Percentiles rank a stretch among this genome's conserved stretches.
Conservation (phyloP, 2,797 vertebrate species). For the Mus spretus region DNA sequence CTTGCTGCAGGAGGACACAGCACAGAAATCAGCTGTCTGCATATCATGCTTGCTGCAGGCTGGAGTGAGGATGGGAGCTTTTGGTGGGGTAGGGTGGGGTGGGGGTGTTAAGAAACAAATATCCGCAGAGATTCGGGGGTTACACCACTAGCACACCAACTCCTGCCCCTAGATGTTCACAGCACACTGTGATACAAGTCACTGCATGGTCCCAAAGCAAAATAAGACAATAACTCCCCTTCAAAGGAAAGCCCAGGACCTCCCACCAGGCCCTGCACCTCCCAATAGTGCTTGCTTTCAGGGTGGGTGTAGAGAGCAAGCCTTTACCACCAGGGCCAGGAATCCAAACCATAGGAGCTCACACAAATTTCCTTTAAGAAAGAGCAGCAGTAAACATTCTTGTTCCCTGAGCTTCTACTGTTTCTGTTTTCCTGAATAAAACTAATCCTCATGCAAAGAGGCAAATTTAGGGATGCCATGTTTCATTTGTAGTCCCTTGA, state of each 20-base stretch:
- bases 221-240: neutral
- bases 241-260: neutral
- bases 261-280: neutral
- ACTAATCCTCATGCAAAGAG: neutral
- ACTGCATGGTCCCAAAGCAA: neutral
- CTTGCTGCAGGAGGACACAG: too few relatives aligned
- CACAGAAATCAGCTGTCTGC: too few relatives aligned
- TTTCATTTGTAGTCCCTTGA: neutral
- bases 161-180: too few relatives aligned
- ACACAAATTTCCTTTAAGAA: neutral
- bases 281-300: neutral
- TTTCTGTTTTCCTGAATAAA: neutral
- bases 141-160: too few relatives aligned
- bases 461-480: too few relatives aligned
- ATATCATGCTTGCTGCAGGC: too few relatives aligned
- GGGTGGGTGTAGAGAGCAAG: neutral
- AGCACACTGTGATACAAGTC: neutral
- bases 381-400: neutral
- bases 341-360: neutral
- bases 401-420: neutral
- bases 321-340: neutral
- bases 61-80: too few relatives aligned
- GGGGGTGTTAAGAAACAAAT: too few relatives aligned
- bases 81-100: too few relatives aligned
- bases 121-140: too few relatives aligned